Evolutionary conservation across 2,888 invertebrate species (phyloP), one percentile per base, ranked within the genome.

Genomic region (Papilio protenor): DNA sequence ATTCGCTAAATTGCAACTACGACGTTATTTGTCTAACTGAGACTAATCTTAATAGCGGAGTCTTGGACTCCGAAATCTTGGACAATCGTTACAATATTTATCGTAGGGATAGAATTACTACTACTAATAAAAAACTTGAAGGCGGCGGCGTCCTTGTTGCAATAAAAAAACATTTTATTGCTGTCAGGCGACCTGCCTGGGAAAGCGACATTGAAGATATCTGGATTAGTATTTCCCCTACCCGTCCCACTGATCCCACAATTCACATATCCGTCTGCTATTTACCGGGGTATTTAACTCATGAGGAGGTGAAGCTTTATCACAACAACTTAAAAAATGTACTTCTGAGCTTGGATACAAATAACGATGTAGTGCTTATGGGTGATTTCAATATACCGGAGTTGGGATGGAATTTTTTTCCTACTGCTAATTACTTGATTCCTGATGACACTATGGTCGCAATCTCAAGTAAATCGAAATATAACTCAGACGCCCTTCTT

Each of bases 11-110:
- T 59, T 64, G 61, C 47, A 70, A 77, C 27, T 74, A 57, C 45
- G 77, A 77, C 52, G 40, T 77, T 18, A 77, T 77, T n/a, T 77
- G 77, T 40, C 55, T 77, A 55, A 73, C 77, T 40, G 75, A 75
- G 66, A 64, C 75, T 47, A 75, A 75, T 55, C 61, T 75, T 23
- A 66, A 40, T 45, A 33, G 33, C 47, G 69, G 69, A 40, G 23
- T 77, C 45, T 74, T 69, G n/a, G 59, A 77, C 57, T 49, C 73
- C 66, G 73, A 73, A 64, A 40, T 73, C 23, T 59, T 77, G 27
- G 74, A 73, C 12, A 57, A 18, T 21, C 69, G 73, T 21, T 77
- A 73, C 27, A 77, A 77, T 59, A 40, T 77, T 45, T 77, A 45
- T 69, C 40, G 69, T 69, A 77, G 77, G 52, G 77, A 77, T 57